A percentile compares a stretch with the other conserved stretches of the same genome.
phyloP scores from a whole-genome alignment of 1,140 invertebrate genomes.

The Choristoneura fumiferana region DNA sequence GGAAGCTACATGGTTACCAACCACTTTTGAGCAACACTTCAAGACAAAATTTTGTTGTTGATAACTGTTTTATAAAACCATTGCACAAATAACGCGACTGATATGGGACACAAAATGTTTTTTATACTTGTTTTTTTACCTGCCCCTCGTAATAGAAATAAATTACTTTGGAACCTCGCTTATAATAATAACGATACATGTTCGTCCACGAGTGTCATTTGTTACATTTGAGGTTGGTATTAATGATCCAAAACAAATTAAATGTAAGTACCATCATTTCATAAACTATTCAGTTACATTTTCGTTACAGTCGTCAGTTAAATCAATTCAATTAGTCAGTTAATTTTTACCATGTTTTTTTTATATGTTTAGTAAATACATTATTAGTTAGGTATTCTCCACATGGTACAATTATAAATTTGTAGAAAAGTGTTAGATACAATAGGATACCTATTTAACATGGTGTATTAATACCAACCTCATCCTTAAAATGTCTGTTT shows the following conservation, averaged over 20 bases:
- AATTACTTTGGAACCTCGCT: constrained; percentile 60
- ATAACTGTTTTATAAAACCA: constrained; percentile 64
- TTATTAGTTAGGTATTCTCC: no score
- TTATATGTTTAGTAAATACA: no score
- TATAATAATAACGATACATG: constrained; percentile 50
- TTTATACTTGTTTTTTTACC: constrained; percentile 74
- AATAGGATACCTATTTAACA: no score
- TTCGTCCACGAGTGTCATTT: constrained; percentile 54
- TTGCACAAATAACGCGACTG: constrained; percentile 76
- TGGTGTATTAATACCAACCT: background rate
- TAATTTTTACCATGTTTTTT: no score
- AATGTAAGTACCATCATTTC: no score
- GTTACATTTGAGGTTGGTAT: background rate
- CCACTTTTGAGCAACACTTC: constrained; percentile 75
- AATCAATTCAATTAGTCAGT: no score
- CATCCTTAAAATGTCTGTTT: constrained; percentile 5
- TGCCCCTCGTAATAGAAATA: constrained; percentile 65
- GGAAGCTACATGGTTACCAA: constrained; percentile 67
- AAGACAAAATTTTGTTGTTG: constrained; percentile 69
- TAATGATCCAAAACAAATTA: no score
- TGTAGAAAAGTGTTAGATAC: no score
- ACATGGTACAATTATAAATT: no score
- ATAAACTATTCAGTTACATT: no score
- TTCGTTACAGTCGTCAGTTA: no score
- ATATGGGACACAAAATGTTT: constrained; percentile 74